A percentile compares a stretch with the other conserved stretches of the same genome.
These are phyloP conservation scores for Eristalis intricaria DNA, from an alignment of 2,888 invertebrate genomes.

Conservation along the genomic window DNA sequence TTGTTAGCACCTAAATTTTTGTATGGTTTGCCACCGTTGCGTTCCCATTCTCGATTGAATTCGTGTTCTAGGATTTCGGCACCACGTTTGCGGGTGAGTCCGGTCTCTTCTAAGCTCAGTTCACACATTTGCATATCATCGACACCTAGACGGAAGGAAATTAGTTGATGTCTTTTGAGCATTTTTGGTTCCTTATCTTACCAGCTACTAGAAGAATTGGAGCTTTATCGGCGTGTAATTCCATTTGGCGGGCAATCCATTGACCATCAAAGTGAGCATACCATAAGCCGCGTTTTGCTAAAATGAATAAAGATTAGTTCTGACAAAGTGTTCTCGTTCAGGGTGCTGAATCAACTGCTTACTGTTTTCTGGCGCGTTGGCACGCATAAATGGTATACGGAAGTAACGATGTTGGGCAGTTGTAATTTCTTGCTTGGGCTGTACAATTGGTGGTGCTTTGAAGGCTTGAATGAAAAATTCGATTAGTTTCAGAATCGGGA, in stretches of 20 bases:
- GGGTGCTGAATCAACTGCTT: constrained; percentile 71
- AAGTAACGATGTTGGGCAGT: constrained; percentile 93
- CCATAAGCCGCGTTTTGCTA: constrained; percentile 93
- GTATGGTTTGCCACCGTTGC: constrained; percentile 89
- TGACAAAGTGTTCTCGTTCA: too few species aligned
- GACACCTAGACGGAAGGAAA: constrained; percentile 85
- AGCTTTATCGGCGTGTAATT: constrained; percentile 95
- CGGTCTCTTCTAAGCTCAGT: constrained; percentile 96
- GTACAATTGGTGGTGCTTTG: constrained; percentile 86
- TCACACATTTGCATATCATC: constrained; percentile 99
- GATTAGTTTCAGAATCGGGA: too few species aligned
- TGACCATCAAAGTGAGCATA: constrained; percentile 99
- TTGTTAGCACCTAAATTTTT: constrained; percentile 80
- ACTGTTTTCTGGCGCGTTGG: constrained; percentile 83
- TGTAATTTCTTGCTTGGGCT: constrained; percentile 86
- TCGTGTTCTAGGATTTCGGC: constrained; percentile 97
- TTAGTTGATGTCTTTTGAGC: background rate
- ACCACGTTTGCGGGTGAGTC: constrained; percentile 95
- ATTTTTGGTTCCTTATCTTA: constrained; percentile 78
- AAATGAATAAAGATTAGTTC: constrained; percentile 2
- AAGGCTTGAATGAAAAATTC: constrained; percentile 81
- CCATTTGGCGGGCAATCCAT: constrained; percentile 99
- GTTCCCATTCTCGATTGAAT: constrained; percentile 96
- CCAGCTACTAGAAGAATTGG: constrained; percentile 95
- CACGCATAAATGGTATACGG: constrained; percentile 95